Evolutionary conservation across 2,888 invertebrate genomes (phyloP).

Genomic region (Microplitis deprimator): DNA sequence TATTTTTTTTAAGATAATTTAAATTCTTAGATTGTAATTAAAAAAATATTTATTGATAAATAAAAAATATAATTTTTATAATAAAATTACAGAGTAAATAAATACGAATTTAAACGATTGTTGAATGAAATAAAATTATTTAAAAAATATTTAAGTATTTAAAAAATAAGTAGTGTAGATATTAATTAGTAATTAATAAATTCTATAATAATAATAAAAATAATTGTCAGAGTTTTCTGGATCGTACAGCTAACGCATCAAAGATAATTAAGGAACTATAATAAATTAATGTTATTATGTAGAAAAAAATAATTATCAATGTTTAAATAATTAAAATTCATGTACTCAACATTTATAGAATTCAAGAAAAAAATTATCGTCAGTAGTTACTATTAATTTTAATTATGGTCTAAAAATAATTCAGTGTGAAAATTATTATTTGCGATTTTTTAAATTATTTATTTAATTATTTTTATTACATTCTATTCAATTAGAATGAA

Average conservation of each 20-base stretch:
- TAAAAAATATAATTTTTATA: too few species aligned
- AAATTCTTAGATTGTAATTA: too few species aligned
- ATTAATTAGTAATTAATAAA: background rate
- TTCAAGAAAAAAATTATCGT: constrained; percentile 45
- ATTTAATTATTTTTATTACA: constrained; percentile 56
- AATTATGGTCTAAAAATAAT: too few species aligned
- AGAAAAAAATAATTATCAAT: background rate
- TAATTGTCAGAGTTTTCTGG: constrained; percentile 31
- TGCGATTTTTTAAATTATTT: constrained; percentile 52
- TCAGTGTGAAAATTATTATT: constrained; percentile 48
- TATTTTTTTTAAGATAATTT: background rate
- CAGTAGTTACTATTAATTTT: constrained; percentile 36
- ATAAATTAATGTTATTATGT: constrained; percentile 28
- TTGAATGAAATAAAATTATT: background rate
- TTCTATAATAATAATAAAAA: background rate
- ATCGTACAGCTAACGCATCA: constrained; percentile 63
- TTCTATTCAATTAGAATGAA: constrained; percentile 59
- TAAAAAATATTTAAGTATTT: background rate
- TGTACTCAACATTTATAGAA: constrained; percentile 1
- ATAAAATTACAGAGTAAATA: background rate
- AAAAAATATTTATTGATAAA: too few species aligned
- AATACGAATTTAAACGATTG: background rate
- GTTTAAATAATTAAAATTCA: background rate
- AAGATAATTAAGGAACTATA: constrained; percentile 58
- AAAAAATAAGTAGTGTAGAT: background rate